Base-by-base conservation (phyloP, 2,797 vertebrate species). In the Prionace glauca region DNA sequence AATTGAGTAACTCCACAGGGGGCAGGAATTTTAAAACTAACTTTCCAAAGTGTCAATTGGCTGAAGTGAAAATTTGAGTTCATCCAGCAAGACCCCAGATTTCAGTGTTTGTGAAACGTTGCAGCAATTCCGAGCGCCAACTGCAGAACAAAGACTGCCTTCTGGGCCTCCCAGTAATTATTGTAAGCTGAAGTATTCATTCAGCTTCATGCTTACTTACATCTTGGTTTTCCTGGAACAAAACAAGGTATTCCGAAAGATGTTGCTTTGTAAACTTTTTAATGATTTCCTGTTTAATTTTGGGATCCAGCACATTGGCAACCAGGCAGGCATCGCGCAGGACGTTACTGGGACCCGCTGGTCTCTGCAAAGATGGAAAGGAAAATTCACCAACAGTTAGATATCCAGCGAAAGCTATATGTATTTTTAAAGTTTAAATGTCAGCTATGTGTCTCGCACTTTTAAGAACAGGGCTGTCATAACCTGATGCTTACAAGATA, bases 151-250 rank as follows among this genome's bases (percentile, higher is more conserved):
- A 95, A 95, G 14, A 10, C 32, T 22, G 45, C 45, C 92, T 94
- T 9, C 8, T 41, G 93, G 45, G 71, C 41, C 93, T 91, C 16
- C 29, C 18, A 74, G 60, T 60, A 74, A 95, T 95, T 32, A 77
- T 29, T 77, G 71, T 0, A 77, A 95, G 45, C 50, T 36, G 8
- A 50, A 56, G 45, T 16, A 77, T 91, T 91, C 62, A n/a, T 65
- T 91, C 96, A 32, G 69, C 41, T 72, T 95, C 72, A 95, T 96
- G 98, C 98, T 98, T 97, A 99, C 98, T 98, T 97, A 99, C 99
- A 96, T 99, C 99, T 97, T 99, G 99, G 97, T 99, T 99, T 97
- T 99, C 99, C 97, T 99, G 99, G 97, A 99, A 99, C 90, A 99
- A 98, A 72, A 99, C 99, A 95, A 99, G 97, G 96, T 99, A 99